phyloP scores from a whole-genome alignment of 1,140 invertebrate genomes.

The Temnothorax curvispinosus region DNA sequence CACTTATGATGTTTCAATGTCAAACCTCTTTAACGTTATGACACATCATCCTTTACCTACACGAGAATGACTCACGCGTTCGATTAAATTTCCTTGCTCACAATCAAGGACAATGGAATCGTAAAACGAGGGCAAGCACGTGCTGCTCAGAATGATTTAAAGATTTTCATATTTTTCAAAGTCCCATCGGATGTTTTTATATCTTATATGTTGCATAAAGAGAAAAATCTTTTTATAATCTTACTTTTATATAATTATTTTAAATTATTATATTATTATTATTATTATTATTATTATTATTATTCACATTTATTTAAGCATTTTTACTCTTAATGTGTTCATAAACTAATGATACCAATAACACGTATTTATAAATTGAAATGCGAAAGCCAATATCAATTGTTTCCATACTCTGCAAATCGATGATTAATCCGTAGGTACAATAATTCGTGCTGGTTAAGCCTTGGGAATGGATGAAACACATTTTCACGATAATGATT shows the following conservation, averaged over 20 bases:
- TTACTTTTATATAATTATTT: background rate
- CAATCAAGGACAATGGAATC: background rate
- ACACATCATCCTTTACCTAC: slow-evolving; percentile 6
- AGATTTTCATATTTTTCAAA: background rate
- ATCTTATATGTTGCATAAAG: background rate
- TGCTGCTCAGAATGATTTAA: background rate
- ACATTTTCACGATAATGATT: slow-evolving; percentile 52
- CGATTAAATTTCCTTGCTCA: slow-evolving; percentile 11
- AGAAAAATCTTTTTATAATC: background rate
- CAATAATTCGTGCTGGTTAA: slow-evolving; percentile 27
- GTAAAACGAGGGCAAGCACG: background rate
- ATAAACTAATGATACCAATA: slow-evolving; percentile 27
- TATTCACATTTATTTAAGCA: background rate
- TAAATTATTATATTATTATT: background rate
- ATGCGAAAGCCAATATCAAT: slow-evolving; percentile 37
- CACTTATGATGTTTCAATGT: background rate
- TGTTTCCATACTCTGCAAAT: slow-evolving; percentile 9
- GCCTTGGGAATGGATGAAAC: slow-evolving; percentile 10
- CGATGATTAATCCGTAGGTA: slow-evolving; percentile 25
- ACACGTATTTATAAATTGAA: slow-evolving; percentile 30
- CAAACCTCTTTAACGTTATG: background rate
- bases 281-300: background rate
- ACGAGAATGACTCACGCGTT: background rate
- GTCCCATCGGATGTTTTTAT: background rate
- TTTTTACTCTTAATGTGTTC: background rate